Percentiles rank a stretch among this genome's conserved stretches.
Evolutionary conservation across 1,140 invertebrate genomes (phyloP).

Genomic region (Hypsibius dujardini): DNA sequence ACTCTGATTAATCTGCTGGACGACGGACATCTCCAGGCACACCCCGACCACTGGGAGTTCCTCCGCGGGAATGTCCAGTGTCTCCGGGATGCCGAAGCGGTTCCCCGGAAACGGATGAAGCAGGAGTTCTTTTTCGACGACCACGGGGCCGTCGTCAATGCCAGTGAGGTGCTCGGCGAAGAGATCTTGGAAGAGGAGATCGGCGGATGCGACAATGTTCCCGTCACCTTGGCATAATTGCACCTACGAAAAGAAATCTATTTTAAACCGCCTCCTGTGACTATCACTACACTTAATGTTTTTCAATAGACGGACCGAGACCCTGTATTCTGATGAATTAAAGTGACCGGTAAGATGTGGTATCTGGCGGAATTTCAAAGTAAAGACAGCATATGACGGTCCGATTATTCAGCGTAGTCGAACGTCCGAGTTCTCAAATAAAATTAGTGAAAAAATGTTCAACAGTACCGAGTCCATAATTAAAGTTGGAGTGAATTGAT

Average conservation of each 20-base stretch:
- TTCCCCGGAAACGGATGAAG: slow-evolving; percentile 6
- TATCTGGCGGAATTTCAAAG: no score
- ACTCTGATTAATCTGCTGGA: background rate
- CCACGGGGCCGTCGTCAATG: background rate
- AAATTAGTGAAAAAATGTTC: no score
- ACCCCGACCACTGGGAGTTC: background rate
- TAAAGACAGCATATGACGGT: no score
- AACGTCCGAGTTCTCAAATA: no score
- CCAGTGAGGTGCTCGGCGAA: background rate
- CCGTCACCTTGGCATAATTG: slow-evolving; percentile 11
- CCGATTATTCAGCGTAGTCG: no score
- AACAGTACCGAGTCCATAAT: no score
- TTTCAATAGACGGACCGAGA: no score
- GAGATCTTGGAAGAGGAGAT: background rate
- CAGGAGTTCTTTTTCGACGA: background rate
- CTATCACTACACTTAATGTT: no score
- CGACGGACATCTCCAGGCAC: background rate
- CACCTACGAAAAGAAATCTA: background rate
- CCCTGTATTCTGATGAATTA: no score
- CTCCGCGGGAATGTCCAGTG: background rate
- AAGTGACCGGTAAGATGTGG: no score
- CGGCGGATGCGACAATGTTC: background rate
- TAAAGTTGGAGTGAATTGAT: background rate
- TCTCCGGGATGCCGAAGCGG: background rate
- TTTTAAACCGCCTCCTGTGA: background rate